A percentile compares a stretch with the other conserved stretches of the same genome.
These are phyloP conservation scores for Merluccius polli DNA, from an alignment of 2,797 vertebrate species.

Conservation along the genomic window DNA sequence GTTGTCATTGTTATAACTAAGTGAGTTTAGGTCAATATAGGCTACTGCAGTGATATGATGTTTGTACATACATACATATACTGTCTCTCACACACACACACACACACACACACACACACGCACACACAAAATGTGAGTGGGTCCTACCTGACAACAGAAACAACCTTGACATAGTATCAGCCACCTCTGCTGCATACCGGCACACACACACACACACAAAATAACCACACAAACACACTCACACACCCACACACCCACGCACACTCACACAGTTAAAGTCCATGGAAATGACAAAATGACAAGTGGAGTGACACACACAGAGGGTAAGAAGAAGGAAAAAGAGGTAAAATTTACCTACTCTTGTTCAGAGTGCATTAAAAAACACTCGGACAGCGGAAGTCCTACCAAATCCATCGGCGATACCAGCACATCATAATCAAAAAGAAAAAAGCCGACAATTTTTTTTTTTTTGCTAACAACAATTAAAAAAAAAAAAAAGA, in stretches of 20 bases:
- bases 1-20: constrained; percentile 36
- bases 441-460: constrained; percentile 62
- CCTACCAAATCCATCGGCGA: constrained; percentile 99
- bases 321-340: constrained; percentile 45
- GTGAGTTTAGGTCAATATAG: constrained; percentile 5
- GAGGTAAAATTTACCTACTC: constrained; percentile 95
- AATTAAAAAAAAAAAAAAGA: constrained; percentile 51
- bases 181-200: constrained; percentile 60
- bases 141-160: constrained; percentile 71
- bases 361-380: constrained; percentile 99
- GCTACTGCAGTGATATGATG: constrained; percentile 19
- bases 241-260: constrained; percentile 9
- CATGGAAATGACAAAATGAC: constrained; percentile 46
- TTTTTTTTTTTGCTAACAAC: too few species aligned
- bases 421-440: constrained; percentile 87
- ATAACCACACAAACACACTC: constrained; percentile 17
- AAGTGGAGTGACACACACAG: constrained; percentile 46
- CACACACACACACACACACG: constrained; percentile 15
- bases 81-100: constrained; percentile 28
- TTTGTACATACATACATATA: constrained; percentile 15
- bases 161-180: constrained; percentile 63
- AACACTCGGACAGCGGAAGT: constrained; percentile 95
- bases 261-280: constrained; percentile 20
- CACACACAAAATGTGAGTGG: constrained; percentile 28
- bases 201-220: constrained; percentile 31